Conservation (phyloP, 53 echinoderm and acorn worm genomes). For the Luidia sarsii region DNA sequence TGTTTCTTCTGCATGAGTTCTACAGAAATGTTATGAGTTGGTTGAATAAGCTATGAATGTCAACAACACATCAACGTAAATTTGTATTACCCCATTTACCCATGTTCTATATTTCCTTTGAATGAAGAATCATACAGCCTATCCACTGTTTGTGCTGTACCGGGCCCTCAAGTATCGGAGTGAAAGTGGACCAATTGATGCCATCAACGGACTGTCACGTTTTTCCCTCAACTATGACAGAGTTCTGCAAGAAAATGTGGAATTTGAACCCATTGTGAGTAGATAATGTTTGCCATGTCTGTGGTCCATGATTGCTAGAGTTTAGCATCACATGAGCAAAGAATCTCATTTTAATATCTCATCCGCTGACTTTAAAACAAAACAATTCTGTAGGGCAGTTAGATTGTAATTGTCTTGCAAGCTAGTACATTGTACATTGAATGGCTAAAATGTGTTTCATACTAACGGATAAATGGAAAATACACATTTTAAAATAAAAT, state of each 20-base stretch:
- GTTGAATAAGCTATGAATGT: too few species aligned
- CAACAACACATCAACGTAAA: neutral
- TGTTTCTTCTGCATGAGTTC: too few species aligned
- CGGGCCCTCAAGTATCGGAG: conserved; percentile 82
- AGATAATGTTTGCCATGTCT: neutral
- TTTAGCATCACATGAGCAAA: too few species aligned
- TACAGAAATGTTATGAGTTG: too few species aligned
- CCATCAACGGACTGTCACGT: conserved; percentile 67
- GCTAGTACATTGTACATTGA: too few species aligned
- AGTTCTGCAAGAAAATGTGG: conserved; percentile 69
- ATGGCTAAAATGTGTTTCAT: too few species aligned
- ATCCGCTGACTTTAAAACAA: neutral
- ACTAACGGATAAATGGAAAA: too few species aligned
- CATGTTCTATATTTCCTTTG: neutral
- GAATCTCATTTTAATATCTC: too few species aligned
- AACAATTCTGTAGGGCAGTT: neutral
- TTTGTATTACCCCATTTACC: too few species aligned
- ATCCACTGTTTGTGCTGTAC: conserved; percentile 63
- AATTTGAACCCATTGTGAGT: conserved; percentile 73
- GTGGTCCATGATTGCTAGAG: too few species aligned
- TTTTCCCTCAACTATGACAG: conserved; percentile 86
- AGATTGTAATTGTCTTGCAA: neutral
- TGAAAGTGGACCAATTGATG: conserved; percentile 88
- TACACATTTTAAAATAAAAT: too few species aligned
- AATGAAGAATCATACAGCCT: conserved; percentile 41